Conservation (phyloP, 1,140 invertebrate species). For the Cotesia typhae region DNA sequence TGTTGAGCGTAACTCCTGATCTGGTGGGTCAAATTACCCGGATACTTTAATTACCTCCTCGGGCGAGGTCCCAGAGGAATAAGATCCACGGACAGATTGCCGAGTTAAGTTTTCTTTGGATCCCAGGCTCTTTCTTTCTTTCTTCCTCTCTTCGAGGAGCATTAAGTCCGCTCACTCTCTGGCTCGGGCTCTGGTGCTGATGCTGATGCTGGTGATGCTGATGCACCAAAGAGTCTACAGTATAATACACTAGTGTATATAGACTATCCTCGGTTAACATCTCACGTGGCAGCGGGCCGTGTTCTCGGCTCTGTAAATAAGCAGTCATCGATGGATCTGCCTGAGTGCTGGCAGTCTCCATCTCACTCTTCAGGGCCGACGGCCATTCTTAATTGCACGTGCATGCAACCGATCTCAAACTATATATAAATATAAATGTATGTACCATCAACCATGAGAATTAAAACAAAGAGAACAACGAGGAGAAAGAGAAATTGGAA, state of each 20-base stretch:
- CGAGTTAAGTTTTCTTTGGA: conserved; percentile 7
- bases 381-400: conserved; percentile 58
- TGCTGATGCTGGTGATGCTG: too few species aligned
- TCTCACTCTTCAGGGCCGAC: conserved; percentile 24
- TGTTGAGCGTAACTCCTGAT: conserved; percentile 10
- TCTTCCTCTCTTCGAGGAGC: not conserved
- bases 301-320: conserved; percentile 57
- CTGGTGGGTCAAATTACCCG: conserved; percentile 45
- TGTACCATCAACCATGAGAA: not conserved
- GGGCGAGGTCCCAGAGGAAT: conserved; percentile 42
- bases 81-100: conserved; percentile 40
- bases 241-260: too few species aligned
- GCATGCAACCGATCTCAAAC: conserved; percentile 51
- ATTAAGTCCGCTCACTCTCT: not conserved
- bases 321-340: conserved; percentile 57
- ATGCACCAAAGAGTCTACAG: conserved; percentile 15
- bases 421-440: conserved; percentile 18
- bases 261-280: conserved; percentile 52
- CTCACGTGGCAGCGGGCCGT: conserved; percentile 45
- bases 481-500: not conserved
- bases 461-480: not conserved
- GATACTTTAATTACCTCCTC: conserved; percentile 57
- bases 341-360: conserved; percentile 34
- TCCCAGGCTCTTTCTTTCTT: not conserved
- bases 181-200: not conserved